A percentile compares a stretch with the other conserved stretches of the same genome.
Evolutionary conservation across 2,797 vertebrate species (phyloP).

Genomic region (Pangasius macronema): DNA sequence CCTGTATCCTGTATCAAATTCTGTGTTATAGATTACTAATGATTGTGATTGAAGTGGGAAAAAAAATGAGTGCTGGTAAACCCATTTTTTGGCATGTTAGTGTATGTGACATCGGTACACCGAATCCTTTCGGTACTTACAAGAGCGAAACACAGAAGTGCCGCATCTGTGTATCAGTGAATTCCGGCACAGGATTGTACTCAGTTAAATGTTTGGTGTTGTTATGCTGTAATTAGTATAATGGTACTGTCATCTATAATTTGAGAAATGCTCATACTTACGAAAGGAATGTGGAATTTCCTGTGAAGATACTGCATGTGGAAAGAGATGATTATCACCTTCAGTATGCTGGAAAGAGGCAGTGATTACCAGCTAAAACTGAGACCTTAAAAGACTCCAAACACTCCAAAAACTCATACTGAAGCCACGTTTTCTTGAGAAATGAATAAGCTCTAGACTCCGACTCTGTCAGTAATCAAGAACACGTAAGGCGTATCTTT

Average conservation of each 20-base stretch:
- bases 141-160: neutral
- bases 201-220: neutral
- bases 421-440: neutral
- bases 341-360: neutral
- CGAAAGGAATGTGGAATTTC: neutral
- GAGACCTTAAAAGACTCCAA: neutral
- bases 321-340: conserved; percentile 5
- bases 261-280: neutral
- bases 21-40: neutral
- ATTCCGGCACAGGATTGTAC: neutral
- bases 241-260: neutral
- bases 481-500: neutral
- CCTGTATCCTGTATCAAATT: neutral
- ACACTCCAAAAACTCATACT: neutral
- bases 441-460: conserved; percentile 7
- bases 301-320: neutral
- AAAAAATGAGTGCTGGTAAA: neutral
- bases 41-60: neutral
- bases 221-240: conserved; percentile 7
- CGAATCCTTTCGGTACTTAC: neutral
- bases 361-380: conserved; percentile 4
- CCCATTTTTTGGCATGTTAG: neutral
- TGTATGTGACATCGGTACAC: neutral
- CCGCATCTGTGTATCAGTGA: neutral
- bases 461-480: neutral